Evolutionary conservation across 2,113 vertebrate species (phyloP).

Genomic region (Dunckerocampus dactyliophorus): DNA sequence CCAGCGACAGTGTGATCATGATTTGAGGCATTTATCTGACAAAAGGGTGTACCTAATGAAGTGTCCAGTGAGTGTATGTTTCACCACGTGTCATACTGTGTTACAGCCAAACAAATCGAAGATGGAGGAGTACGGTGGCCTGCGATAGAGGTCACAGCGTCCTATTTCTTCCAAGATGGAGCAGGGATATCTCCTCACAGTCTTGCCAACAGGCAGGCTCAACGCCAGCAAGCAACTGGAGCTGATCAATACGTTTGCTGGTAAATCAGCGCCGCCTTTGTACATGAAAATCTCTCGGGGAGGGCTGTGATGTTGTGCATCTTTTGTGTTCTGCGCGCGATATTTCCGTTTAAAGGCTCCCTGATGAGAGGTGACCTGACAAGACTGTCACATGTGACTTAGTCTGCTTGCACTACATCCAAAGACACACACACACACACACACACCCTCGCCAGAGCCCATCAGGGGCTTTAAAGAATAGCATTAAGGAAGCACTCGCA

Average conservation of each 20-base stretch:
- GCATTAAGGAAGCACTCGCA: slow-evolving; percentile 23
- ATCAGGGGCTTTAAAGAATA: slow-evolving; percentile 36
- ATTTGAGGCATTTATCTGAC: no score
- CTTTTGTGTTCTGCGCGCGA: slow-evolving; percentile 2
- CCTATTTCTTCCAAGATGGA: slow-evolving; percentile 30
- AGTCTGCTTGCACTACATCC: slow-evolving; percentile 20
- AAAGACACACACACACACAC: not conserved
- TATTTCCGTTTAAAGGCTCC: slow-evolving; percentile 15
- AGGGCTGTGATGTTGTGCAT: not conserved
- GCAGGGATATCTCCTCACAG: slow-evolving; percentile 34
- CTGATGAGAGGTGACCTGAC: slow-evolving; percentile 66
- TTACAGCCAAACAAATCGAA: slow-evolving; percentile 37
- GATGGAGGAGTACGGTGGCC: slow-evolving; percentile 15
- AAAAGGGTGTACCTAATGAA: not conserved
- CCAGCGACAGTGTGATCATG: no score
- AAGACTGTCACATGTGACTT: slow-evolving; percentile 64
- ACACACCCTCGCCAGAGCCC: slow-evolving; percentile 24
- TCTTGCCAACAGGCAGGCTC: slow-evolving; percentile 12
- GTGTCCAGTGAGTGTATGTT: slow-evolving; percentile 12
- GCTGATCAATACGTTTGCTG: slow-evolving; percentile 15
- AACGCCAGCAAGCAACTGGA: slow-evolving; percentile 1
- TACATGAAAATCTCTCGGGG: not conserved
- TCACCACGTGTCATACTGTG: slow-evolving; percentile 8
- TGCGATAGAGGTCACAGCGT: slow-evolving; percentile 29
- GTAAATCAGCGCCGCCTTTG: slow-evolving; percentile 2